Percentiles rank a stretch among this genome's conserved stretches.
Conservation (phyloP, 2,113 vertebrate species). For the Nymphicus hollandicus region DNA sequence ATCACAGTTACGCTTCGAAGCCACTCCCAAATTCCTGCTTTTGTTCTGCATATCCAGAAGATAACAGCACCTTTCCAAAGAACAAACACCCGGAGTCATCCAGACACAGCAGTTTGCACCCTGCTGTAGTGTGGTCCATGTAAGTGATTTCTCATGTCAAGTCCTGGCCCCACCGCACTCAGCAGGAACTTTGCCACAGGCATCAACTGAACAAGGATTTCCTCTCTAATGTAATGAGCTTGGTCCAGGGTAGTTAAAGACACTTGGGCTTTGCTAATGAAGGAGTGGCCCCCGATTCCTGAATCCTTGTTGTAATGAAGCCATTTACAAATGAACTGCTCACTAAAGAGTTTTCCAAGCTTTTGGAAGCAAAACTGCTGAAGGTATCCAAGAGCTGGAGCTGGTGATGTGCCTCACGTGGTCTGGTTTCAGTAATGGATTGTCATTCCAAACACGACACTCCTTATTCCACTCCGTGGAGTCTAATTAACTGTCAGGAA, state of each 20-base stretch:
- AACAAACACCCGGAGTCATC: background rate
- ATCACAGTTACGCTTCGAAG: background rate
- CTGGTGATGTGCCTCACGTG: background rate
- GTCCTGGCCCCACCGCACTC: background rate
- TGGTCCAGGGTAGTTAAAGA: background rate
- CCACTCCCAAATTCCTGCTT: background rate
- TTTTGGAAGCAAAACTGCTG: slow-evolving; percentile 10
- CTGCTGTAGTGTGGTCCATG: background rate
- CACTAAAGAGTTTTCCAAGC: background rate
- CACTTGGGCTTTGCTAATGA: background rate
- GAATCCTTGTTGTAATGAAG: background rate
- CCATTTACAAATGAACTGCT: background rate
- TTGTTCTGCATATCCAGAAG: background rate
- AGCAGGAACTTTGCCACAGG: background rate
- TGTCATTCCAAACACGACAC: slow-evolving; percentile 69
- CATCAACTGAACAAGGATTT: background rate
- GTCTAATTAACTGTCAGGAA: slow-evolving; percentile 89
- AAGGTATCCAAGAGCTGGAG: slow-evolving; percentile 29
- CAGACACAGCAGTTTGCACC: background rate
- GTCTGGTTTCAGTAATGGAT: slow-evolving; percentile 52
- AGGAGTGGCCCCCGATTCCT: background rate
- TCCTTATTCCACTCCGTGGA: slow-evolving; percentile 73
- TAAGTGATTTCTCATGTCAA: background rate
- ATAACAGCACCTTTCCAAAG: background rate
- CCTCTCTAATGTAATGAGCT: background rate